phyloP scores from a whole-genome alignment of 2,888 invertebrate species.

The Scrobipalpa costella region DNA sequence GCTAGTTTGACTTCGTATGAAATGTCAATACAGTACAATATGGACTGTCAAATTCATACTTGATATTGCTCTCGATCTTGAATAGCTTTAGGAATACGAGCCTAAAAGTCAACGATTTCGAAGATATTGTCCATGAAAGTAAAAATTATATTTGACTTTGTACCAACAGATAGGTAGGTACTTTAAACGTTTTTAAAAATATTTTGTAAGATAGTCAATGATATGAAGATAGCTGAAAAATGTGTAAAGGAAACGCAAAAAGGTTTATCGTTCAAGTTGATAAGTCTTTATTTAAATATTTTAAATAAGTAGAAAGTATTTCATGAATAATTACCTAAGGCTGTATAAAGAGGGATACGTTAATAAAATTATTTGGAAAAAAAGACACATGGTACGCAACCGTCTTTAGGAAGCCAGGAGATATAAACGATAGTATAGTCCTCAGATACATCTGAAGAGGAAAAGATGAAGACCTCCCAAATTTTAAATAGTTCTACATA shows the following conservation, averaged over 20 bases:
- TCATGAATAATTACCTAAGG: neutral
- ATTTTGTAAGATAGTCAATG: no score
- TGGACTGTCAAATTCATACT: no score
- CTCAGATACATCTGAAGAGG: slow-evolving; percentile 8
- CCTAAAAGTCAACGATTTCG: no score
- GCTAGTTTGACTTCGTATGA: no score
- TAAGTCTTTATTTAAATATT: neutral
- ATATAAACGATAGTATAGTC: neutral
- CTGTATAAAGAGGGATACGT: neutral
- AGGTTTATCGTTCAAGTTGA: neutral
- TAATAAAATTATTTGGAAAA: slow-evolving; percentile 31
- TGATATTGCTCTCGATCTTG: no score
- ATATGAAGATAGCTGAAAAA: no score
- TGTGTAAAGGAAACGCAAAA: neutral
- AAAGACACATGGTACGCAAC: slow-evolving; percentile 44
- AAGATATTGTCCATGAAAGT: no score
- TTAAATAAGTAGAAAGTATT: neutral
- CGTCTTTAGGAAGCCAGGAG: slow-evolving; percentile 31
- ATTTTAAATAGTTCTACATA: neutral
- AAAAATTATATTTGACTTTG: no score
- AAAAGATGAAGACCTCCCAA: neutral
- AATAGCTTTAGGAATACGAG: no score
- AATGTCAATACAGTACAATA: no score
- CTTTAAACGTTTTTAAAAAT: no score
- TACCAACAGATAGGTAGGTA: no score